Percentiles rank a stretch among this genome's conserved stretches.
These are phyloP conservation scores for Peromyscus nudipes DNA, from an alignment of 2,797 vertebrate species.

Conservation along the genomic window DNA sequence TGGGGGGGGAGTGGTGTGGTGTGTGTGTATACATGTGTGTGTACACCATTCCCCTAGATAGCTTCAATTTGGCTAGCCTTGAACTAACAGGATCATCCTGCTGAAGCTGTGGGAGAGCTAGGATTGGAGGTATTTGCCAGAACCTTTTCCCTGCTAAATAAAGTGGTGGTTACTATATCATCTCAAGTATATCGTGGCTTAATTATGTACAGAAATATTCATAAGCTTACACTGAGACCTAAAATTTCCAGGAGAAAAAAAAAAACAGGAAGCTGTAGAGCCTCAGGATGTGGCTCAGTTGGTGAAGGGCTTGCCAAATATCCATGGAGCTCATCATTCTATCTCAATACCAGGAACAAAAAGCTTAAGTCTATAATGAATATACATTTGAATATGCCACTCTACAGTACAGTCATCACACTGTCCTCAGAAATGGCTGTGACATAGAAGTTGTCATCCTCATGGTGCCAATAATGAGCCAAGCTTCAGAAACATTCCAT, in stretches of 20 bases:
- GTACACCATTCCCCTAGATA: neutral
- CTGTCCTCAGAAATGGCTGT: neutral
- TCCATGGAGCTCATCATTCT: too few species aligned
- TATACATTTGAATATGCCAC: neutral
- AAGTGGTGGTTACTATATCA: conserved; percentile 17
- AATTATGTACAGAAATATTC: neutral
- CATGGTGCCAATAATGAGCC: neutral
- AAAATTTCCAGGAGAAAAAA: neutral
- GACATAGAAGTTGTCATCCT: neutral
- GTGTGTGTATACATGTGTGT: neutral
- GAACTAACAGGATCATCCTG: neutral
- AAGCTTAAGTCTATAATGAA: neutral
- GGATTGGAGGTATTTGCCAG: neutral
- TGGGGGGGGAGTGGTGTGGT: neutral
- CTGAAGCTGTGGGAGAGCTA: neutral
- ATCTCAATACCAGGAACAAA: too few species aligned
- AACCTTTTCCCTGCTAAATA: neutral
- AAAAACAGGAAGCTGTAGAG: neutral
- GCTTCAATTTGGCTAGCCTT: neutral
- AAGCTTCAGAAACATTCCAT: neutral
- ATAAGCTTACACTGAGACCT: neutral
- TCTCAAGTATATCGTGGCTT: neutral
- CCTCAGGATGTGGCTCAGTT: neutral
- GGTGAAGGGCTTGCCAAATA: neutral
- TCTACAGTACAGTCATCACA: neutral